A percentile compares a stretch with the other conserved stretches of the same genome.
These are phyloP conservation scores for Lepidostoma basale DNA, from an alignment of 1,140 invertebrate species.

Conservation along the genomic window DNA sequence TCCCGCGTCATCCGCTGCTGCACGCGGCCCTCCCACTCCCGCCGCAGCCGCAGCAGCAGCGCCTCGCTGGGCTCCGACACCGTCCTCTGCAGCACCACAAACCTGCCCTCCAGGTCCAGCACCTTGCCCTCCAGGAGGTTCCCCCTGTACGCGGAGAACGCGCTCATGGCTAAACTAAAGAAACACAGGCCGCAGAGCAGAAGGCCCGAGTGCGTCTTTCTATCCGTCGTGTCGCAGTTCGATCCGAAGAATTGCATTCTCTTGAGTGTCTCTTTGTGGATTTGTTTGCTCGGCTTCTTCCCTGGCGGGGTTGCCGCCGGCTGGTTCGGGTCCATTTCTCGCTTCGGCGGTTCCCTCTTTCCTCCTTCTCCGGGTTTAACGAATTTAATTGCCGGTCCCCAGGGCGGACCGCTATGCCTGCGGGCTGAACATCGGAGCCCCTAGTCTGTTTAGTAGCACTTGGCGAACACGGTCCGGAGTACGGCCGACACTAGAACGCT, in stretches of 20 bases:
- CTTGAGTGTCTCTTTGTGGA: constrained; percentile 19
- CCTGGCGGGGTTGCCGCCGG: not conserved
- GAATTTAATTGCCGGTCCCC: constrained; percentile 28
- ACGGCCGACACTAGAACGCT: constrained; percentile 2
- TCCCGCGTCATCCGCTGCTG: constrained; percentile 42
- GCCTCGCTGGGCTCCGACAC: constrained; percentile 38
- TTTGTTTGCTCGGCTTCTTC: constrained; percentile 7
- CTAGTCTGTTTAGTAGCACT: constrained; percentile 15
- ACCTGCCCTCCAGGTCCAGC: constrained; percentile 35
- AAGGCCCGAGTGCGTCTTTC: constrained; percentile 27
- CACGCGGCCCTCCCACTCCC: constrained; percentile 36
- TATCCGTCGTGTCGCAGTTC: constrained; percentile 4
- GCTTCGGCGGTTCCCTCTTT: not conserved
- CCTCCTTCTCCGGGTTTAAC: not conserved
- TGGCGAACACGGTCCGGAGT: not conserved
- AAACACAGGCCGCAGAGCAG: constrained; percentile 41
- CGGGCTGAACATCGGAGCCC: constrained; percentile 10
- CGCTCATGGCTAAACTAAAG: constrained; percentile 37
- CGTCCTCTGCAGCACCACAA: constrained; percentile 30
- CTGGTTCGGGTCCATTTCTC: constrained; percentile 24
- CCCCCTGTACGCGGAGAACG: constrained; percentile 39
- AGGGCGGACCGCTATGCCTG: not conserved
- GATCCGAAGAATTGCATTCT: constrained; percentile 24
- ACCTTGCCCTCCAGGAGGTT: constrained; percentile 38
- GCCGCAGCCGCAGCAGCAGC: constrained; percentile 37